phyloP scores from a whole-genome alignment of 2,113 vertebrate species.

The Barnardius zonarius region DNA sequence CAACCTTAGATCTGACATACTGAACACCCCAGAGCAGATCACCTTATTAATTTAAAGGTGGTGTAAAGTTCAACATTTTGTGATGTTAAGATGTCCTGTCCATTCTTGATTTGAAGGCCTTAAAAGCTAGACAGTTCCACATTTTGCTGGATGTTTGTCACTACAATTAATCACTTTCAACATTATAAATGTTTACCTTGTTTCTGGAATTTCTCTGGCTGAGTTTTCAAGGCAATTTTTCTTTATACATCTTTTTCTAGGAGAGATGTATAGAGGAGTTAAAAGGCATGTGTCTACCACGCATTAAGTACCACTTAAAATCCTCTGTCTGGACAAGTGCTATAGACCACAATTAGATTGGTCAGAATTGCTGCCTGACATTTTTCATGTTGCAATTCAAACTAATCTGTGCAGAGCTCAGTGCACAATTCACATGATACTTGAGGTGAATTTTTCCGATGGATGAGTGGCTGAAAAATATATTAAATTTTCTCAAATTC shows the following conservation, averaged over 20 bases:
- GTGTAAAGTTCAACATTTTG: not conserved
- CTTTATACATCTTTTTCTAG: not conserved
- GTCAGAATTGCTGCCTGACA: not conserved
- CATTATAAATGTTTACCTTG: not conserved
- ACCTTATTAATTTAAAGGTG: not conserved
- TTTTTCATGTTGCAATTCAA: conserved; percentile 7
- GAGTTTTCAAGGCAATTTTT: not conserved
- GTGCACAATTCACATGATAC: not conserved
- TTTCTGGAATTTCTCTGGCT: not conserved
- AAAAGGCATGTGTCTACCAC: not conserved
- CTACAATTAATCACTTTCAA: not conserved
- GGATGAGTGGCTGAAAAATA: not conserved
- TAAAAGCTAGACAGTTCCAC: not conserved
- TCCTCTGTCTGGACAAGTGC: not conserved
- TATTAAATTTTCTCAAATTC: not conserved
- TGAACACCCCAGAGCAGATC: not conserved
- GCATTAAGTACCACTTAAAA: not conserved
- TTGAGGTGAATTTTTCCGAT: not conserved
- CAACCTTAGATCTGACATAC: not conserved
- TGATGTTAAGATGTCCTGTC: not conserved
- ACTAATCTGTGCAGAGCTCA: not conserved
- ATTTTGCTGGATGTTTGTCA: not conserved
- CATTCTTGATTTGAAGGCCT: not conserved
- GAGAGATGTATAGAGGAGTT: not conserved
- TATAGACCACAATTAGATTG: not conserved